Conservation (phyloP, 2,113 vertebrate species). For the Bambusicola thoracicus region DNA sequence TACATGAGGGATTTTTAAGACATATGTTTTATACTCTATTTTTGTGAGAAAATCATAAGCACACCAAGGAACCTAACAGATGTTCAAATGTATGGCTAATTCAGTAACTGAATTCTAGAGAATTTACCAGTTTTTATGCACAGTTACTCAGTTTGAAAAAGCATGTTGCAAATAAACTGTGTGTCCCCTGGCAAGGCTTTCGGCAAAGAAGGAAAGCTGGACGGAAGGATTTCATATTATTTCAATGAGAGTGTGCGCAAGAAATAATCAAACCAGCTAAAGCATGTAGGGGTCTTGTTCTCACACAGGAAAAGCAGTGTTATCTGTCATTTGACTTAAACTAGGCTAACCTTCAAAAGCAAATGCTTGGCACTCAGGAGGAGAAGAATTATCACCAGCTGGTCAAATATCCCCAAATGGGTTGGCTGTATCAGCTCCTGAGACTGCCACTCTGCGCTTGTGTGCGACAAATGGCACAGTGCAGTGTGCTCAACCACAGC, state of each 20-base stretch:
- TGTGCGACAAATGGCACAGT: fast-evolving
- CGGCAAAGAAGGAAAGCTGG: not conserved
- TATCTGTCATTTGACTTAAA: not conserved
- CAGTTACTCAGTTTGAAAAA: not conserved
- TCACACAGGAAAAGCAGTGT: not conserved
- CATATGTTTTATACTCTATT: not conserved
- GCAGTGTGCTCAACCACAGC: not conserved
- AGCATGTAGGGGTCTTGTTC: not conserved
- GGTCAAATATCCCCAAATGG: not conserved
- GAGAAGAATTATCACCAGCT: not conserved
- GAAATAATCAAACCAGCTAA: not conserved
- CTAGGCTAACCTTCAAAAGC: not conserved
- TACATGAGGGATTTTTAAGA: not conserved
- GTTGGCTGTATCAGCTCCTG: not conserved
- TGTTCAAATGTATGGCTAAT: not conserved
- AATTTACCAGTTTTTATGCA: not conserved
- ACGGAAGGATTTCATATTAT: not conserved
- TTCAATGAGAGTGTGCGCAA: not conserved
- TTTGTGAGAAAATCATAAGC: constrained; percentile 1
- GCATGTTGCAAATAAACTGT: not conserved
- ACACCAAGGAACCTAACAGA: not conserved
- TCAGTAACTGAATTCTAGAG: not conserved
- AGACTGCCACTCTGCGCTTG: not conserved
- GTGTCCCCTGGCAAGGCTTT: not conserved
- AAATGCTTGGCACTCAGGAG: not conserved